Evolutionary conservation across 2,888 invertebrate species (phyloP), one percentile per base, ranked within the genome.

Genomic region (Cyclophora punctaria): DNA sequence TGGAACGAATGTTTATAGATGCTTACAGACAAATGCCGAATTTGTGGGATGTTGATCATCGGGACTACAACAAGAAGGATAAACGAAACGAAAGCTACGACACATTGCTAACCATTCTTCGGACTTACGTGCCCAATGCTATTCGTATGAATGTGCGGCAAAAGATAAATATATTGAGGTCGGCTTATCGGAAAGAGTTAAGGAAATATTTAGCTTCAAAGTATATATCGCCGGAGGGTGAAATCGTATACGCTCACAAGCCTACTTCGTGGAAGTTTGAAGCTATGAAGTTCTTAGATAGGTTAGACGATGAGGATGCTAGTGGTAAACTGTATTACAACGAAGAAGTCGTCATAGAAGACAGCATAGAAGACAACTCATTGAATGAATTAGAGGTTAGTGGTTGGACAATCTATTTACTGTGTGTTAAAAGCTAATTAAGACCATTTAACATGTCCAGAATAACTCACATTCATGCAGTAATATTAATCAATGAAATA

Each of bases 111-210:
- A 49, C 60, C 44, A 58, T 69, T 41, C 53, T 71, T 37, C 62
- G 59, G 49, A 63, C 60, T 44, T 61, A 61, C 50, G 57, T 65
- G 49, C 66, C 62, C 0, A 48, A 48, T 3, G 71, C 73, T 0
- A 69, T 63, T 3, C 50, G 63, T 35, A 50, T 51, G 44, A 59
- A 52, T 44, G 71, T 73, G 6, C 64, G 71, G 7, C 64, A 64
- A 45, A 73, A 75, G 63, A 73, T 75, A 51, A 75, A 75, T 43
- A 62, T 63, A 49, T 41, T 73, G 45, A 61, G 75, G n/a, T 72
- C 72, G 4, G 55, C 57, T 0, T 75, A 71, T 45, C 65, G 68
- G 44, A 73, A 72, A 56, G 66, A 65, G 3, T 52, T 64, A 3
- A 59, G 56, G 35, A 69, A 57, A 57, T 57, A 67, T 57, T 56